Base-by-base conservation (phyloP, 2,888 invertebrate genomes). In the Stramonita haemastoma region DNA sequence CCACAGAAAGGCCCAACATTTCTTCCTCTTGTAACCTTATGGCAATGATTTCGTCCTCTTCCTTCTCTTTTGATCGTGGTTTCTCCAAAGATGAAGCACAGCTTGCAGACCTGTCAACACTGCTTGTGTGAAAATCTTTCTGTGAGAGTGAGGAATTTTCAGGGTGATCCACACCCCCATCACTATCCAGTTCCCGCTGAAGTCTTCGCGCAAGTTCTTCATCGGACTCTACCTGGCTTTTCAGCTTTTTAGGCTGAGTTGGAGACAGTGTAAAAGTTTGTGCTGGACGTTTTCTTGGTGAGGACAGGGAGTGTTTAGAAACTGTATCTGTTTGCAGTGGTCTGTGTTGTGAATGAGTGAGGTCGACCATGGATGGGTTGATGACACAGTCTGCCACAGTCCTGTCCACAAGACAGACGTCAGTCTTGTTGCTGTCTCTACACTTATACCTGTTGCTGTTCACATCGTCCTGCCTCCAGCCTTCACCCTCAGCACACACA, bases 191-290 rank as follows among this genome's bases (percentile, higher is more conserved):
- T n/a, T 84, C 84, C 15, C 29, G 13, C 29, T 84, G 84, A 46
- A 84, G 84, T 56, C 84, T 56, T 26, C 84, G 19, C 11, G 84
- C 84, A 46, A 84, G 46, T 56, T 84, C 84, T 84, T 84, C 84
- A 56, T 84, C 84, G 8, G n/a, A 22, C 36, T 84, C 84, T 26
- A 84, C 4, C 46, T 56, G 84, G 6, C 26, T 56, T 36, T 57
- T 46, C 26, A 1, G n/a, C 19, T 84, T 84, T 56, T 56, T 84
- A 34, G 73, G n/a, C 29, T 73, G 6, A 13, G n/a, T n/a, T 5
- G 13, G n/a, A 73, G n/a, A n/a, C n/a, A n/a, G 5, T 13, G 13
- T n/a, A n/a, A n/a, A 73, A 26, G n/a, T 13, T 1, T 26, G 73
- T 29, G 29, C 73, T n/a, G 73, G 73, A n/a, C n/a, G 29, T 73